Base-by-base conservation (phyloP, 2,888 invertebrate species). In the Trilocha varians region DNA sequence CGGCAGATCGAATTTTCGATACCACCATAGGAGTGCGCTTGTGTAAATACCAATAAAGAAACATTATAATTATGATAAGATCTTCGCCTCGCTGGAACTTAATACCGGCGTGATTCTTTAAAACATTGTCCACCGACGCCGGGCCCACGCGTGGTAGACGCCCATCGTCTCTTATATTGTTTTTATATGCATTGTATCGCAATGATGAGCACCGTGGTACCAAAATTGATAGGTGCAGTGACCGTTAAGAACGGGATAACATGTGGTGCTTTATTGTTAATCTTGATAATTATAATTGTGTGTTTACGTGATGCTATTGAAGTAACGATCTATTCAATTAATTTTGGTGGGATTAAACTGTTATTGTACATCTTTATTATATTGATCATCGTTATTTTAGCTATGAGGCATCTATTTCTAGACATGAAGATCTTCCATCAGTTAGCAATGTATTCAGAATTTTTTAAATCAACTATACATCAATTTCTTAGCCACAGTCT, bases 11-110 rank as follows among this genome's bases (percentile, higher is more conserved):
- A 32, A 16, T 38, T 32, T 32, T 9, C 18, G 71, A 72, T 72
- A 70, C 38, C 50, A 57, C 57, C 58, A 54, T 55, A 57, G 47
- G 59, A 46, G 56, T 63, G 34, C 39, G 13, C 66, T 59, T 25
- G 67, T 71, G 79, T 82, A 80, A 82, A 82, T 77, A 82, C 70
- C 75, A 77, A 78, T 80, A 79, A 72, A 74, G 70, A 65, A 74
- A 73, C 79, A 74, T 83, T 79, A 83, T 82, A 82, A 83, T 78
- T 75, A 69, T 59, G 83, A 84, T 84, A 82, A 55, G 59, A 84
- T 83, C 80, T 72, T 61, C 55, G 55, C 63, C 62, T 69, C 66
- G 68, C 72, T 78, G 76, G 73, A 54, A 58, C 65, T 61, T 62
- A 65, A 64, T 73, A 74, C 77, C 76, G 58, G 59, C 52, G 55